A percentile compares a stretch with the other conserved stretches of the same genome.
Conservation (phyloP, 2,888 invertebrate genomes). For the Amphimallon solstitiale region DNA sequence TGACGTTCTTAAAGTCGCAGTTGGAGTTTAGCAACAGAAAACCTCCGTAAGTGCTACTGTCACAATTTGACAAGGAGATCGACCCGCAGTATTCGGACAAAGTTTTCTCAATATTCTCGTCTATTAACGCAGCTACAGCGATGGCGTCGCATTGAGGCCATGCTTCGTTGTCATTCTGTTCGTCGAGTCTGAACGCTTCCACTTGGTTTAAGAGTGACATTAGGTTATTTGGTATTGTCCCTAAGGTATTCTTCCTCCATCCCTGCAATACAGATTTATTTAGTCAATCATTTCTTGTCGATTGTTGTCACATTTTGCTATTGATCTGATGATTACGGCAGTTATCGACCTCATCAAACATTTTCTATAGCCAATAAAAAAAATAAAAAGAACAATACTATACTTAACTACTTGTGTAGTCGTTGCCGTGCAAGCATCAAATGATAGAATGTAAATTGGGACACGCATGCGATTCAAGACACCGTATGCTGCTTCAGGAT, state of each 20-base stretch:
- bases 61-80: background rate
- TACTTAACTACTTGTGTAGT: background rate
- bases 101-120: background rate
- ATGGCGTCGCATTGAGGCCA: background rate
- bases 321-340: no score
- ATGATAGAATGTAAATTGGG: background rate
- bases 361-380: no score
- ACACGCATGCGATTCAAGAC: conserved; percentile 1
- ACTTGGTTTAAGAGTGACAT: background rate
- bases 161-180: background rate
- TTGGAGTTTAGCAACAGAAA: no score
- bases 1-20: no score
- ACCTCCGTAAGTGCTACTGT: no score
- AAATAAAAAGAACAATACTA: no score
- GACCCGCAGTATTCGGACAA: background rate
- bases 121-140: background rate
- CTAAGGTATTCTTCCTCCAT: background rate
- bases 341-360: no score
- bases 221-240: background rate
- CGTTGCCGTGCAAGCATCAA: background rate
- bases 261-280: background rate
- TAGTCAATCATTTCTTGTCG: background rate
- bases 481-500: conserved; percentile 19
- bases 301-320: no score
- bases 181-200: background rate